These are phyloP conservation scores for Dicentrarchus labrax DNA, from an alignment of 2,113 vertebrate genomes.

Conservation along the genomic window DNA sequence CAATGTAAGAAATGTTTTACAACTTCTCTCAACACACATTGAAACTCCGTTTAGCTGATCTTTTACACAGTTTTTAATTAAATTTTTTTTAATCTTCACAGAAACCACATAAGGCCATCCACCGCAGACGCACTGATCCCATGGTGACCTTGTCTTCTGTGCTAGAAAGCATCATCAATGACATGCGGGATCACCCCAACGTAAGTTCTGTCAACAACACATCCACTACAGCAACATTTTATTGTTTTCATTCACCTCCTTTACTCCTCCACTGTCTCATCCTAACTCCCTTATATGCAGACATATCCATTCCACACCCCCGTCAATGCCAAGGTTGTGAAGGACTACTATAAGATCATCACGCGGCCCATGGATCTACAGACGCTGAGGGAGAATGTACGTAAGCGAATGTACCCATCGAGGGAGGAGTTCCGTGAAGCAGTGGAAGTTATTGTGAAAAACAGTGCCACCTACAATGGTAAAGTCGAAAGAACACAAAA, in stretches of 20 bases:
- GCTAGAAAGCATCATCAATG: constrained; percentile 96
- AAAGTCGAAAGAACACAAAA: neutral
- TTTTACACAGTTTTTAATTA: neutral
- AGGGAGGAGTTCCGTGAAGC: constrained; percentile 96
- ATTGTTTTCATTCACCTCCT: neutral
- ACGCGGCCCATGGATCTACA: constrained; percentile 97
- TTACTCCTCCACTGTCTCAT: neutral
- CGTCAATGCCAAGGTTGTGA: constrained; percentile 96
- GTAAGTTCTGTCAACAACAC: constrained; percentile 80
- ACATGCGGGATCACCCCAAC: constrained; percentile 96
- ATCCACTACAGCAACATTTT: neutral
- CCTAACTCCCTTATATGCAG: constrained; percentile 71
- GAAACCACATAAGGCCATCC: constrained; percentile 98
- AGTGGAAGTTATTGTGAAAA: constrained; percentile 96
- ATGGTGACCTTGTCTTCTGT: constrained; percentile 98
- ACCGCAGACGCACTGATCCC: constrained; percentile 95
- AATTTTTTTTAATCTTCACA: constrained; percentile 63
- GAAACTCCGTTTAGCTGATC: neutral
- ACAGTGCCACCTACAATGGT: constrained; percentile 97
- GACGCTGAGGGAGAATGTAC: constrained; percentile 96
- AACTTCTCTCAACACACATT: neutral
- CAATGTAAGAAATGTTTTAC: constrained; percentile 86
- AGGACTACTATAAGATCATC: constrained; percentile 99
- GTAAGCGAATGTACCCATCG: constrained; percentile 94
- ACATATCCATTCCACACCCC: constrained; percentile 98